phyloP scores from a whole-genome alignment of 1,140 invertebrate species.

The Lepidurus apus region DNA sequence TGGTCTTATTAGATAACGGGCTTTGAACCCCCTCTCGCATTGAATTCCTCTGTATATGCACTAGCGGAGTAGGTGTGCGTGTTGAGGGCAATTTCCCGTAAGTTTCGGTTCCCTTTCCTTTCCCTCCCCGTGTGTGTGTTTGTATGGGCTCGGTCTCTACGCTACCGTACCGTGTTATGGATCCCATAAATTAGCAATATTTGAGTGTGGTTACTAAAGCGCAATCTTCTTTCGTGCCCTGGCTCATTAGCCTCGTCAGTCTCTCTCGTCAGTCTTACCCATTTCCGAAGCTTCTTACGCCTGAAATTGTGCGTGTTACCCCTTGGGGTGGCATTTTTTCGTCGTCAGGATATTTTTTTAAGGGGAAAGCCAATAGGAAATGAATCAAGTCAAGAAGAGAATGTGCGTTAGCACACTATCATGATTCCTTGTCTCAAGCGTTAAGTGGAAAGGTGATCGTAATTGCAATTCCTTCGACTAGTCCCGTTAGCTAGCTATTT shows the following conservation, averaged over 20 bases:
- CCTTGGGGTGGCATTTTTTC: no score
- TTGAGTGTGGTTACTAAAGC: neutral
- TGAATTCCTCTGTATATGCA: neutral
- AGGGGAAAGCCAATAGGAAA: no score
- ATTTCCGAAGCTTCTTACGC: neutral
- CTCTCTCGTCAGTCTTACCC: neutral
- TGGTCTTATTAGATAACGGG: neutral
- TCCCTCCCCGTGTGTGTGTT: neutral
- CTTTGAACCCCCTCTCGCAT: neutral
- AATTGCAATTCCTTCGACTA: no score
- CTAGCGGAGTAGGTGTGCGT: neutral
- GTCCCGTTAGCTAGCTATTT: no score
- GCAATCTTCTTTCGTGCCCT: neutral
- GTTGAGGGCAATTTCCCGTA: neutral
- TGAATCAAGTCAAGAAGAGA: no score
- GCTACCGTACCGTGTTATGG: neutral
- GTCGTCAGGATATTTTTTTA: no score
- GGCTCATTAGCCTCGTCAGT: neutral
- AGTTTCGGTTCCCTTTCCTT: neutral
- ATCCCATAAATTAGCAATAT: constrained; percentile 10
- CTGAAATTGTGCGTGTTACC: neutral
- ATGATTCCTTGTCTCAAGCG: no score
- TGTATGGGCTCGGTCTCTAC: constrained; percentile 18
- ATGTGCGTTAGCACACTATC: no score
- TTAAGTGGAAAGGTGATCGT: no score